phyloP scores from a whole-genome alignment of 2,888 invertebrate species.

The Heteromyza rotundicornis region DNA sequence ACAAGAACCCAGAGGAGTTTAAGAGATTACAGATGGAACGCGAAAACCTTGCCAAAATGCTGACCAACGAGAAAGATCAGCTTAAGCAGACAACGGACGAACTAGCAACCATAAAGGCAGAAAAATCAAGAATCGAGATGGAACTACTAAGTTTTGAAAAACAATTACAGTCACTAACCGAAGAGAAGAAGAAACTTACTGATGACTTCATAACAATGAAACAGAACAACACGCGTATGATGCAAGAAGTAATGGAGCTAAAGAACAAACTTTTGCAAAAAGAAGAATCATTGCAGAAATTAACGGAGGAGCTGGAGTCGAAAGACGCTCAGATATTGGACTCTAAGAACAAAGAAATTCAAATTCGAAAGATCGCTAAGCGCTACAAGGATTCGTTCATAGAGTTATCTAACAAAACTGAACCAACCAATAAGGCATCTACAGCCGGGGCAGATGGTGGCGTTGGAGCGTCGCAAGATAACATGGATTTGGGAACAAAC shows the following conservation, averaged over 20 bases:
- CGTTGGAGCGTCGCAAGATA: conserved; percentile 52
- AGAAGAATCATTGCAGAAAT: conserved; percentile 68
- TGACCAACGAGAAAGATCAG: conserved; percentile 77
- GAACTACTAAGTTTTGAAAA: conserved; percentile 69
- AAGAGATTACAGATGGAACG: conserved; percentile 82
- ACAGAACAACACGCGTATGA: conserved; percentile 67
- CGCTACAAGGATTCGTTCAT: conserved; percentile 89
- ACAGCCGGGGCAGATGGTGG: conserved; percentile 63
- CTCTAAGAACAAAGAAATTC: conserved; percentile 72
- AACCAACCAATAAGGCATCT: conserved; percentile 68
- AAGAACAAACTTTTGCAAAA: conserved; percentile 68
- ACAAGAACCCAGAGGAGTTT: conserved; percentile 92
- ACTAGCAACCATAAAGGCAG: conserved; percentile 67
- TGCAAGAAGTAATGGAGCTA: conserved; percentile 71
- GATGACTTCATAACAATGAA: conserved; percentile 70
- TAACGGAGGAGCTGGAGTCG: conserved; percentile 70
- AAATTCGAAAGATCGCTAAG: conserved; percentile 87
- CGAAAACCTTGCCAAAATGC: conserved; percentile 78
- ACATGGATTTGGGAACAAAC: conserved; percentile 53
- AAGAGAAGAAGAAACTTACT: conserved; percentile 71
- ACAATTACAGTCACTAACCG: conserved; percentile 67
- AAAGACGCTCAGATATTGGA: conserved; percentile 75
- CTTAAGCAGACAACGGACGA: conserved; percentile 74
- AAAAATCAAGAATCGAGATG: conserved; percentile 73
- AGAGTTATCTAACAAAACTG: conserved; percentile 73